Percentiles rank a stretch among this genome's conserved stretches.
These are phyloP conservation scores for Etheostoma perlongum DNA, from an alignment of 2,797 vertebrate genomes.

Conservation along the genomic window DNA sequence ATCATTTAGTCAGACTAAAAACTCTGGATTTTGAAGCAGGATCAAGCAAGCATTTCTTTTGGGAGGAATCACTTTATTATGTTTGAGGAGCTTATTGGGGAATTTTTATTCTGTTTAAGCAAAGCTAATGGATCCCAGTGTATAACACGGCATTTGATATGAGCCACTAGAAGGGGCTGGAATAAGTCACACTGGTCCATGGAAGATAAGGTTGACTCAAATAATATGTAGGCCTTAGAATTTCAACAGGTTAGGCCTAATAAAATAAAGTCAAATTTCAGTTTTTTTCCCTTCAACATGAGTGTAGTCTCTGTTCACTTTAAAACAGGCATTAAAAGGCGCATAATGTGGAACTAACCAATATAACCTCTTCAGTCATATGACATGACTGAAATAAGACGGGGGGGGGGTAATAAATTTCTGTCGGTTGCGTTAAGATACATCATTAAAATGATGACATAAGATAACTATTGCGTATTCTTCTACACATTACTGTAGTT, in stretches of 20 bases:
- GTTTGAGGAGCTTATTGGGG: no score
- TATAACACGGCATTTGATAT: neutral
- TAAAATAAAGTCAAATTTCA: neutral
- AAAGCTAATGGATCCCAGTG: neutral
- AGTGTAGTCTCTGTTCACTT: neutral
- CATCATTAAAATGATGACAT: neutral
- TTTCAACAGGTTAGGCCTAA: neutral
- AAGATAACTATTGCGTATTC: neutral
- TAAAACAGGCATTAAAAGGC: neutral
- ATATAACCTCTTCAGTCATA: slow-evolving; percentile 28
- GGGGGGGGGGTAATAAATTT: neutral
- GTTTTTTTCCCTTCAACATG: neutral
- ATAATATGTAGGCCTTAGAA: neutral
- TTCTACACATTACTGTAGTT: neutral
- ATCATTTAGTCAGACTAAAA: neutral
- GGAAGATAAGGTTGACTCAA: neutral
- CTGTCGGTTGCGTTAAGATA: neutral
- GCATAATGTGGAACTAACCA: slow-evolving; percentile 25
- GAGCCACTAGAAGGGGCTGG: neutral
- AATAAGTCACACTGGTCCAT: neutral
- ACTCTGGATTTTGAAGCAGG: no score
- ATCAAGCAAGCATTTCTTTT: no score
- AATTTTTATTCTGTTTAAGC: neutral
- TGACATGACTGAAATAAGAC: slow-evolving; percentile 4
- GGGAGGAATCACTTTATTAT: no score